phyloP scores from a whole-genome alignment of 2,113 vertebrate genomes.

The Psilopsiagon aurifrons region DNA sequence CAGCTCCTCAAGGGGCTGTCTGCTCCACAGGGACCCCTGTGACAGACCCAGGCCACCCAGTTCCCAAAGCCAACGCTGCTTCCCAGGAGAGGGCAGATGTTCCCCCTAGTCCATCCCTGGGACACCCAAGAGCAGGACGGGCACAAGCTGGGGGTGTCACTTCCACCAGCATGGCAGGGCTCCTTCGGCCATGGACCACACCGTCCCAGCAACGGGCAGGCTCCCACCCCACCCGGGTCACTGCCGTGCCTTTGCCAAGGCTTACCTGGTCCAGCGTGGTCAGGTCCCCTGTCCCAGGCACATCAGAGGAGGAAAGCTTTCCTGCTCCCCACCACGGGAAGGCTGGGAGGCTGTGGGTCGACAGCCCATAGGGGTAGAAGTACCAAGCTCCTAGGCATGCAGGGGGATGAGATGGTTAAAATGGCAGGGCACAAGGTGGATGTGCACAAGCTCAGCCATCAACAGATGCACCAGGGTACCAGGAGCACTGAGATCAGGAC shows the following conservation, averaged over 20 bases:
- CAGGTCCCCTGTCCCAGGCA: slow-evolving; percentile 42
- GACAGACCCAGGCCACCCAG: neutral
- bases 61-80: neutral
- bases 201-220: neutral
- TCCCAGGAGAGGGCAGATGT: neutral
- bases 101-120: neutral
- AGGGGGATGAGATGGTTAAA: neutral
- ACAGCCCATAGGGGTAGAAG: slow-evolving; percentile 73
- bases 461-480: neutral
- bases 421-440: neutral
- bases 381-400: slow-evolving; percentile 72
- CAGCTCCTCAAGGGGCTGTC: fast-evolving
- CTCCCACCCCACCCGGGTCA: neutral
- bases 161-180: neutral
- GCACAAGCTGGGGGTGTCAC: neutral
- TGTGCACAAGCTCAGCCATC: neutral
- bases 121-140: neutral
- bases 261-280: slow-evolving; percentile 63
- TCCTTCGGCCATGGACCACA: neutral
- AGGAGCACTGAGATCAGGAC: neutral
- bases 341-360: slow-evolving; percentile 4
- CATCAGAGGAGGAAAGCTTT: neutral
- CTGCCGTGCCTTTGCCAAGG: fast-evolving
- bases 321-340: slow-evolving; percentile 71
- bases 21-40: neutral